Evolutionary conservation across 1,140 invertebrate genomes (phyloP), one percentile per base, ranked within the genome.

Genomic region (Cataglyphis hispanica): DNA sequence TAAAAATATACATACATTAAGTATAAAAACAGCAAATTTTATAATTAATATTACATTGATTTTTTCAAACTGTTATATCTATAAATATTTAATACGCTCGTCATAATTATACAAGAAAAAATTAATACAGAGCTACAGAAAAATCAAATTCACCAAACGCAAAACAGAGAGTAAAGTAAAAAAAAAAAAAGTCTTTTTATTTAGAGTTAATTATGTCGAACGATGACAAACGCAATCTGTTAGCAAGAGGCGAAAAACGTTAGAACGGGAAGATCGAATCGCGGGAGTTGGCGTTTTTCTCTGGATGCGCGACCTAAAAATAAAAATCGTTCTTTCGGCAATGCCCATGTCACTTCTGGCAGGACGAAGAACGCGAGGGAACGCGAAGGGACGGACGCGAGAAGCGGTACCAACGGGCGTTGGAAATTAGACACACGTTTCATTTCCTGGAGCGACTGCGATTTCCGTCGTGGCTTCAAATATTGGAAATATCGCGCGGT

Each of bases 401-500:
- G 72, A 50, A 74, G 69, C 58, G 74, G 72, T 40, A 31, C 19
- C 74, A 83, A 88, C 90, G 84, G 89, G 89, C 91, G 92, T 94
- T 94, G 93, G 93, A 95, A 95, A 95, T 95, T 95, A 95, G 93
- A 94, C 94, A 94, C 94, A 93, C 94, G 89, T 94, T 95, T 95
- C 94, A 95, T 95, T 95, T 95, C 94, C 94, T 94, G 93, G 81
- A 93, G 87, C 92, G 93, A 93, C 92, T 93, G 92, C 91, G 89
- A 91, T 91, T 94, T 95, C 94, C 94, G 93, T 89, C 90, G 83
- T 87, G 80, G 90, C 92, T 93, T 94, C 93, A 93, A 94, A 93
- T 94, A 94, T 94, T 94, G 94, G 92, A 94, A 94, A 94, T 93
- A 94, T 94, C 93, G 87, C 85, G 87, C 83, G 56, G 85, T 70